Base-by-base conservation (phyloP, 2,797 vertebrate genomes). In the Diglossa cyanea region DNA sequence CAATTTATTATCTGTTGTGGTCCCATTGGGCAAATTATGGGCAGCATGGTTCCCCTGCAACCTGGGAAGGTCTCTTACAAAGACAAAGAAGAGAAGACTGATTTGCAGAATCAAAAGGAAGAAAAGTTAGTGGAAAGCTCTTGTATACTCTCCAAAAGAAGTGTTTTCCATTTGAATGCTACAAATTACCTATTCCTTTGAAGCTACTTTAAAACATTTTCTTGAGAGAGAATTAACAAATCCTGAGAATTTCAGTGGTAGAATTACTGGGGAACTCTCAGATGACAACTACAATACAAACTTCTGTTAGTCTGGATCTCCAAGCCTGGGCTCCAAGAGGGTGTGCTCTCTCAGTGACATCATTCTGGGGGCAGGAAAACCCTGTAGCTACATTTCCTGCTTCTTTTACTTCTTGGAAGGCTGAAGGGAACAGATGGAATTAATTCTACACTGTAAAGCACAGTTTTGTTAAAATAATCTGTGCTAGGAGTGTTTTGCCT, bases 111-210 rank as follows among this genome's bases (percentile, higher is more conserved):
- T 63, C 76, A 45, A 67, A 95, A 82, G 37, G 47, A 84, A 55
- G 63, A 54, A 62, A 94, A 88, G 77, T 92, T 85, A 83, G 31
- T 66, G 71, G 42, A 20, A 93, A 88, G 20, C 23, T 89, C 45
- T 93, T 61, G 25, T 8, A 73, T 13, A 17, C 13, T 60, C 65
- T 75, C 7, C 5, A 81, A 91, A 86, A 31, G 35, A 70, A 17
- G 6, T 50, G 31, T 70, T 89, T 79, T 85, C 58, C 23, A 80
- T 91, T 66, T 89, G 74, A 93, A 95, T 70, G 58, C 65, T 81
- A 78, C 48, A 75, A 84, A 75, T 84, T 81, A 26, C 33, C 26
- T 31, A 37, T 57, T 87, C 37, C 45, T 89, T 71, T 92, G n/a
- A 89, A 87, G 42, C 7, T 21, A 11, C 48, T 76, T 70, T 39